Percentiles rank a stretch among this genome's conserved stretches.
Conservation (phyloP, 2,888 invertebrate species). For the Napeogenes sylphis region DNA sequence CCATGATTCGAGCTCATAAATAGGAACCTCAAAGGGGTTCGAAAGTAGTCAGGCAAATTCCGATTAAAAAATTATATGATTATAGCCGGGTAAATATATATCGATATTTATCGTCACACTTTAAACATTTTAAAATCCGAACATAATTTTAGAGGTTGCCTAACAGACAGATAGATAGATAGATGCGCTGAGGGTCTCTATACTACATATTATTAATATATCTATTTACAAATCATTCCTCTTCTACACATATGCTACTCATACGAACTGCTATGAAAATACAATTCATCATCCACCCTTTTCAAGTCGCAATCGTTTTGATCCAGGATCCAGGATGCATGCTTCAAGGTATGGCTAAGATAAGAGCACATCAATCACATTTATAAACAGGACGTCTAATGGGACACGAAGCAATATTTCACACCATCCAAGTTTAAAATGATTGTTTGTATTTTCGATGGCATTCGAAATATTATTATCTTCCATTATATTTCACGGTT, state of each 20-base stretch:
- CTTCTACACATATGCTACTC: conserved; percentile 2
- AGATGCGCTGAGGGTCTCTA: too few relatives aligned
- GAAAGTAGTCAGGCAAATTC: too few relatives aligned
- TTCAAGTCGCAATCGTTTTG: conserved; percentile 3
- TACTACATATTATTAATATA: not conserved
- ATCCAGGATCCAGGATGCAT: not conserved
- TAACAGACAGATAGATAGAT: not conserved
- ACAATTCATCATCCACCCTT: conserved; percentile 26
- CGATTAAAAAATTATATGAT: too few relatives aligned
- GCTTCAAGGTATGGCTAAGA: conserved; percentile 39
- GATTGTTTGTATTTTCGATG: conserved; percentile 36
- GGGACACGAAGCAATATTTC: conserved; percentile 44
- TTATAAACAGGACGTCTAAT: conserved; percentile 29
- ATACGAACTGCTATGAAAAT: conserved; percentile 17
- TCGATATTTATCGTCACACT: too few relatives aligned
- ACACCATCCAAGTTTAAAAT: conserved; percentile 45
- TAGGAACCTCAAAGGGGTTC: too few relatives aligned
- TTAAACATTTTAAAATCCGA: too few relatives aligned
- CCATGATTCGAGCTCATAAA: too few relatives aligned
- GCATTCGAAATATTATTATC: not conserved
- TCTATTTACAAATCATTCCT: conserved; percentile 6
- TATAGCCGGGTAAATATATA: too few relatives aligned
- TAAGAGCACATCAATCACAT: conserved; percentile 71
- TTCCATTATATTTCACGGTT: not conserved
- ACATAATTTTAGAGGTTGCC: too few relatives aligned